Evolutionary conservation across 2,113 vertebrate species (phyloP).

Genomic region (Thomomys bottae): DNA sequence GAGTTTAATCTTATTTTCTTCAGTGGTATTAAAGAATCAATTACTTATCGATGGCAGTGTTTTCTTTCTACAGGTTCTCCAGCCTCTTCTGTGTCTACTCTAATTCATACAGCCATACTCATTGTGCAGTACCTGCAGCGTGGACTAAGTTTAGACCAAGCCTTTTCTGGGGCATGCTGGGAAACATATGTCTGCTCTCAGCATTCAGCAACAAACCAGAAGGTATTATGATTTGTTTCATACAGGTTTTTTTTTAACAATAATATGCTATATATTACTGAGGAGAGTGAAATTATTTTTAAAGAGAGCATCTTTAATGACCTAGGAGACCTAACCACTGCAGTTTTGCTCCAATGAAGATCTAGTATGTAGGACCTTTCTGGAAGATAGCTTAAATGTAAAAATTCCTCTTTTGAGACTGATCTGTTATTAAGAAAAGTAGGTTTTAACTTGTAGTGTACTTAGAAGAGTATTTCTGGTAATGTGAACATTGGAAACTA

Average conservation of each 20-base stretch:
- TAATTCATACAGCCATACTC: slow-evolving; percentile 90
- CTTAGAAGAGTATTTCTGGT: neutral
- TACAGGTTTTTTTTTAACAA: neutral
- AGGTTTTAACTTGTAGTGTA: slow-evolving; percentile 2
- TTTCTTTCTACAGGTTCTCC: slow-evolving; percentile 88
- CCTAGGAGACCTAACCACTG: neutral
- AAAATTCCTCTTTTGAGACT: slow-evolving; percentile 28
- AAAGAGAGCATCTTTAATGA: neutral
- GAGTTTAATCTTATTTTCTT: slow-evolving; percentile 28
- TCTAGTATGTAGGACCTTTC: neutral
- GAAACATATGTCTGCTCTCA: slow-evolving; percentile 92
- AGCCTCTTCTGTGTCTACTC: slow-evolving; percentile 88
- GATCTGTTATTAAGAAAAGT: neutral
- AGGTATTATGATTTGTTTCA: slow-evolving; percentile 84
- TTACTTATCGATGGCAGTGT: slow-evolving; percentile 7
- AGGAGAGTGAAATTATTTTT: slow-evolving; percentile 2
- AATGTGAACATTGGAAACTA: neutral
- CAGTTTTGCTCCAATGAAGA: neutral
- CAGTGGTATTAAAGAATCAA: neutral
- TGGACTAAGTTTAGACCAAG: slow-evolving; percentile 90
- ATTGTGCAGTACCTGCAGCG: slow-evolving; percentile 92
- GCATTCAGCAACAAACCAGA: slow-evolving; percentile 87
- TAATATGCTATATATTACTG: neutral
- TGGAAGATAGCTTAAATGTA: slow-evolving; percentile 24
- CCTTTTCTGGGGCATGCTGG: slow-evolving; percentile 92